Conservation (phyloP, 2,113 vertebrate species). For the Phalacrocorax carbo region DNA sequence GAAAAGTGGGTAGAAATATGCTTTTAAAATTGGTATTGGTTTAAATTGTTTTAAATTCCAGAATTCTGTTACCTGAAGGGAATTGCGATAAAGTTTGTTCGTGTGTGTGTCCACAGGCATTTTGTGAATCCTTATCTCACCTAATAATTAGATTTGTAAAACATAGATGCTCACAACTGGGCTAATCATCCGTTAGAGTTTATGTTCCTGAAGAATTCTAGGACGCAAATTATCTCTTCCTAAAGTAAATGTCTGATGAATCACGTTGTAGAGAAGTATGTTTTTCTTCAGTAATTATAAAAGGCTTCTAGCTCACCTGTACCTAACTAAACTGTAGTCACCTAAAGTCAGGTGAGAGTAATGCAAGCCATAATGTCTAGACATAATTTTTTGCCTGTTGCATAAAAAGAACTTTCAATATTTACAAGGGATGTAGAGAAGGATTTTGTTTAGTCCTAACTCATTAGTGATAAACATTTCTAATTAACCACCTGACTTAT, state of each 20-base stretch:
- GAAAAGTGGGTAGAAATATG: neutral
- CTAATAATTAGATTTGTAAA: neutral
- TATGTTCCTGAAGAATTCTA: neutral
- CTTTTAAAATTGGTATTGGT: neutral
- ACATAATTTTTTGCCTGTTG: neutral
- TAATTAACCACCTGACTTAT: neutral
- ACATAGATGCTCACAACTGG: neutral
- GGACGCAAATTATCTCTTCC: neutral
- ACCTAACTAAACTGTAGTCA: neutral
- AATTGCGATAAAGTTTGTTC: neutral
- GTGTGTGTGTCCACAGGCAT: neutral
- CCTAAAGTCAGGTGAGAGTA: neutral
- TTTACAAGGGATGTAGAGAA: neutral
- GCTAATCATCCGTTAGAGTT: neutral
- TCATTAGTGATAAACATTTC: neutral
- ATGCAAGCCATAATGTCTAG: neutral
- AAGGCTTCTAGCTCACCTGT: neutral
- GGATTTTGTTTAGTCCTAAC: neutral
- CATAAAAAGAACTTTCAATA: neutral
- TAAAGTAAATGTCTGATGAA: neutral
- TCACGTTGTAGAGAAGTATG: neutral
- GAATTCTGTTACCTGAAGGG: neutral
- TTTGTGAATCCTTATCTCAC: neutral
- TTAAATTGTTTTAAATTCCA: neutral
- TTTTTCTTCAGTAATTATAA: neutral